Percentiles rank a stretch among this genome's conserved stretches.
phyloP scores from a whole-genome alignment of 2,888 invertebrate genomes.

The Cosmopolites sordidus region DNA sequence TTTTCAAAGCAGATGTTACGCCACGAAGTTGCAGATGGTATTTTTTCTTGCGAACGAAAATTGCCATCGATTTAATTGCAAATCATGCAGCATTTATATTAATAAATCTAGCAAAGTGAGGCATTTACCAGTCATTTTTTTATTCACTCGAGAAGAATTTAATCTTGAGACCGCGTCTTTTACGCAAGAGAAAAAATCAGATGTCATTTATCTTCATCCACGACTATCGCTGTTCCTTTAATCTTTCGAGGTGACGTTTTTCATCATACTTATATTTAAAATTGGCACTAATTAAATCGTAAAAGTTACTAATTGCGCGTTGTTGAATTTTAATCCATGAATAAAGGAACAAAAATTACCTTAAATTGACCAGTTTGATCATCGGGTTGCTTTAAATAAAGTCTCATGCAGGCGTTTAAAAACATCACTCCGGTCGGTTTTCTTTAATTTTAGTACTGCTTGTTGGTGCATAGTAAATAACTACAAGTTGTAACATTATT shows the following conservation, averaged over 20 bases:
- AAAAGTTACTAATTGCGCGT: conserved; percentile 17
- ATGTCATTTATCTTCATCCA: conserved; percentile 22
- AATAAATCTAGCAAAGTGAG: conserved; percentile 20
- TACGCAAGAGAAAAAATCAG: conserved; percentile 15
- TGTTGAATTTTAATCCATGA: conserved; percentile 4
- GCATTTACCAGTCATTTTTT: conserved; percentile 24
- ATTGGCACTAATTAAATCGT: conserved; percentile 24
- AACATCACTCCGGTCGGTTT: too few species aligned
- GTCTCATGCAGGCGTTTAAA: too few species aligned
- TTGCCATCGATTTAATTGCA: conserved; percentile 21
- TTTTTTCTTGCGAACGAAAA: neutral
- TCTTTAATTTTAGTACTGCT: too few species aligned
- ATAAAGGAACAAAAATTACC: neutral
- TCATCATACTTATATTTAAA: conserved; percentile 23
- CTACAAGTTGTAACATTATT: too few species aligned
- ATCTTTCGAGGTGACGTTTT: conserved; percentile 23
- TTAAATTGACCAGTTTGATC: conserved; percentile 2
- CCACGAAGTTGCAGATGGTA: too few species aligned
- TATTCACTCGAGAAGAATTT: conserved; percentile 16
- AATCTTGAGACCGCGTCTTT: conserved; percentile 12
- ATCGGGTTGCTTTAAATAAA: neutral
- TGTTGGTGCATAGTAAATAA: too few species aligned
- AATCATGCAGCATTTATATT: conserved; percentile 14
- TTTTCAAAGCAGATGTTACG: too few species aligned
- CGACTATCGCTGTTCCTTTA: conserved; percentile 16